These are phyloP conservation scores for Peromyscus attwateri DNA, from an alignment of 2,797 vertebrate genomes.

Conservation along the genomic window DNA sequence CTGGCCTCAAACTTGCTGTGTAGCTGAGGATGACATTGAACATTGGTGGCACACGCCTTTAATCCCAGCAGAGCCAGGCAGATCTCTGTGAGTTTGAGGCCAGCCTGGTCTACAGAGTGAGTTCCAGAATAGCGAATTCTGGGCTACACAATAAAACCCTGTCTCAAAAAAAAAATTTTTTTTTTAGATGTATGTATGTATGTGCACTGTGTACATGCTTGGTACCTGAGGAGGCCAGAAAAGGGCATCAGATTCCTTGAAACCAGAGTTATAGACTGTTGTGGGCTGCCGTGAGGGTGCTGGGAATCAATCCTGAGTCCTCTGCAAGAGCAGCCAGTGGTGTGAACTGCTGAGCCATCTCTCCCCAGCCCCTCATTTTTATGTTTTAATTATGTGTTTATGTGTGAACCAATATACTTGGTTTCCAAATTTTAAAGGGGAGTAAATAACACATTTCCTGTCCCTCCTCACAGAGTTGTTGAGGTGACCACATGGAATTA, in stretches of 20 bases:
- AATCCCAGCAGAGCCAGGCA: no score
- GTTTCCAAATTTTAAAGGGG: no score
- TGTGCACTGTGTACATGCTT: neutral
- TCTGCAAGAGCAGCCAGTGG: neutral
- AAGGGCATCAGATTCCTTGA: neutral
- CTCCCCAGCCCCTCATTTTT: neutral
- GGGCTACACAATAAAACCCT: neutral
- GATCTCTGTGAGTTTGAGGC: no score
- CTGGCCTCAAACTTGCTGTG: no score
- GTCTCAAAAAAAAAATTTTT: neutral
- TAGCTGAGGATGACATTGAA: no score
- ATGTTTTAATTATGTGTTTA: neutral
- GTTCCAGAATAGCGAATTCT: no score
- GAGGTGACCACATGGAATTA: neutral
- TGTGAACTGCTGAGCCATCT: neutral
- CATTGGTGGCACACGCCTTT: no score
- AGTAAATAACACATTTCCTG: no score
- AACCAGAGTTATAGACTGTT: neutral
- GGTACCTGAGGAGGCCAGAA: neutral
- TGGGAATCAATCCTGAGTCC: neutral
- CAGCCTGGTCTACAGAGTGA: no score
- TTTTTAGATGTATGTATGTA: neutral
- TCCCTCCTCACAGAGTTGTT: neutral
- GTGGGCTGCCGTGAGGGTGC: neutral
- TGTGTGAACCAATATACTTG: neutral